These are phyloP conservation scores for Rhinoraja longicauda DNA, from an alignment of 2,797 vertebrate genomes.

Conservation along the genomic window DNA sequence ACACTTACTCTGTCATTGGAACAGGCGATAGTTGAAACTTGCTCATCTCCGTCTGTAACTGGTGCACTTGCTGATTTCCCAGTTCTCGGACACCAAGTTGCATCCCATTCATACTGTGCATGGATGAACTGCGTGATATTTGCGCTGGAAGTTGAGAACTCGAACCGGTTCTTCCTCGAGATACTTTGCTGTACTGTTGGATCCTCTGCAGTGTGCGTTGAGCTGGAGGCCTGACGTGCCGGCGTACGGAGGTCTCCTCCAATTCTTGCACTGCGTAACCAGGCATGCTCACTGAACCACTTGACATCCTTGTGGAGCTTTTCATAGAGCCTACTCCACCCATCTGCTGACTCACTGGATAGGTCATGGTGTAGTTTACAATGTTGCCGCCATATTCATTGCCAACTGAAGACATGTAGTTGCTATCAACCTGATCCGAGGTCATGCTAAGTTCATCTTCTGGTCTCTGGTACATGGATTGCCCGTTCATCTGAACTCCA, in stretches of 20 bases:
- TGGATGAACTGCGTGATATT: not conserved
- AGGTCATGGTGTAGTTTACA: not conserved
- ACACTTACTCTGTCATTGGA: not conserved
- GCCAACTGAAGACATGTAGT: not conserved
- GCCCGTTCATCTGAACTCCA: not conserved
- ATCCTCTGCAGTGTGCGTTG: conserved; percentile 25
- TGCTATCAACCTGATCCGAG: not conserved
- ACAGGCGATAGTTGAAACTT: not conserved
- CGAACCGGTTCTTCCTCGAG: not conserved
- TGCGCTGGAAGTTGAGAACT: not conserved
- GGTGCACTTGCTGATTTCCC: not conserved
- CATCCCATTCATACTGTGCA: not conserved
- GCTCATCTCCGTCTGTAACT: not conserved
- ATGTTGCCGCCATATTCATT: not conserved
- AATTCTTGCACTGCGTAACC: not conserved
- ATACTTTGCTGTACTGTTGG: not conserved
- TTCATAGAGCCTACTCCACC: not conserved
- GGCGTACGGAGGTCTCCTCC: not conserved
- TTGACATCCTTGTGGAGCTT: not conserved
- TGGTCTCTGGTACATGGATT: not conserved
- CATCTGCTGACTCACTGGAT: not conserved
- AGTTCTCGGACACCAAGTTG: not conserved
- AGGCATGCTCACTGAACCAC: not conserved
- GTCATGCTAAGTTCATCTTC: not conserved
- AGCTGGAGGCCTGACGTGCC: not conserved